A percentile compares a stretch with the other conserved stretches of the same genome.
Evolutionary conservation across 1,140 invertebrate species (phyloP).

Genomic region (Macrobrachium nipponense): DNA sequence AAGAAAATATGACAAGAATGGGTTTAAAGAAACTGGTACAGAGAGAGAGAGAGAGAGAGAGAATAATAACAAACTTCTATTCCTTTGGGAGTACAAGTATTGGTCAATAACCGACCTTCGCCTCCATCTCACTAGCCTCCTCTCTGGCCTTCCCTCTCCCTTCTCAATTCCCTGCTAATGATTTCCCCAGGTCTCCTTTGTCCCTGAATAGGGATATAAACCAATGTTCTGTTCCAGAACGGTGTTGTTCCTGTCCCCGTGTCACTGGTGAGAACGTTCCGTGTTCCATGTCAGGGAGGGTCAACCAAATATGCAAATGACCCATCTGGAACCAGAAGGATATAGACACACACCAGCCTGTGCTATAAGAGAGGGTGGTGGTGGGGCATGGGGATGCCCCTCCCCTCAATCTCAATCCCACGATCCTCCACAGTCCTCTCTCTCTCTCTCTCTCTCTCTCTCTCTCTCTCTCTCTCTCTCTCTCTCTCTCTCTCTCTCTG

Average conservation of each 20-base stretch:
- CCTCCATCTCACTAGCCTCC: not conserved
- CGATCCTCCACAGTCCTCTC: conserved; percentile 2
- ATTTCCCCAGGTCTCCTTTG: not conserved
- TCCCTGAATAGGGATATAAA: not conserved
- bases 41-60: not conserved
- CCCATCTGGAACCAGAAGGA: no score
- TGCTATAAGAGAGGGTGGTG: no score
- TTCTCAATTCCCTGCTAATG: not conserved
- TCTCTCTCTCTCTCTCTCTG: conserved; percentile 34
- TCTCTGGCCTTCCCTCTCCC: not conserved
- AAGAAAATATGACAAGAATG: no score
- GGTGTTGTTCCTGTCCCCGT: no score
- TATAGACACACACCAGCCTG: no score
- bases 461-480: conserved; percentile 35
- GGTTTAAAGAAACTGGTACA: no score
- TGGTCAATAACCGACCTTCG: not conserved
- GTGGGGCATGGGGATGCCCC: not conserved
- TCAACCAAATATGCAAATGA: no score
- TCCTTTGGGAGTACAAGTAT: not conserved
- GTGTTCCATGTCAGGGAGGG: no score
- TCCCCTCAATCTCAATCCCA: conserved; percentile 4
- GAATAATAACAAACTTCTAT: not conserved
- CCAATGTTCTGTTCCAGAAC: no score
- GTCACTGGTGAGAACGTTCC: no score
- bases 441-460: conserved; percentile 32